phyloP scores from a whole-genome alignment of 2,113 vertebrate species.

The Rhipidura dahli region DNA sequence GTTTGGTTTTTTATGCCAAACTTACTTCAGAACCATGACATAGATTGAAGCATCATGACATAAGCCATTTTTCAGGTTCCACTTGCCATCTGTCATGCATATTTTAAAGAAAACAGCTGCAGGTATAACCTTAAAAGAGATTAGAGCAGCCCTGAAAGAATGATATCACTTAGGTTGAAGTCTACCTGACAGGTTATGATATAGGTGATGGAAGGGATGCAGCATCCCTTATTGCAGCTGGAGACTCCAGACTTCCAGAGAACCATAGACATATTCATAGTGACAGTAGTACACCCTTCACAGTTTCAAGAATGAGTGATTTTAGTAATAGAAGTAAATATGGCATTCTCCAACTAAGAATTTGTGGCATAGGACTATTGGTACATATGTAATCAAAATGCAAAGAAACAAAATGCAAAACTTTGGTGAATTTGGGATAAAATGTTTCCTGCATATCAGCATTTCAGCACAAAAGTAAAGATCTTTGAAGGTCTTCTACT shows the following conservation, averaged over 20 bases:
- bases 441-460: not conserved
- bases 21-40: not conserved
- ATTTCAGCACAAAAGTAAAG: not conserved
- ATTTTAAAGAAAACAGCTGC: not conserved
- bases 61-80: not conserved
- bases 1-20: not conserved
- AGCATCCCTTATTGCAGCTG: not conserved
- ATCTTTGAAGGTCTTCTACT: not conserved
- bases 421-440: not conserved
- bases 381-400: not conserved
- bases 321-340: not conserved
- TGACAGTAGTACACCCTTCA: not conserved
- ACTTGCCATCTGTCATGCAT: not conserved
- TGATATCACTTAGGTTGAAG: accelerated
- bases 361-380: not conserved
- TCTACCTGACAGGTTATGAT: not conserved
- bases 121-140: not conserved
- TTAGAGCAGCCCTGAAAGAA: not conserved
- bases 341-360: not conserved
- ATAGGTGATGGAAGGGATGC: not conserved
- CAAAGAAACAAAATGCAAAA: not conserved
- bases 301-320: not conserved
- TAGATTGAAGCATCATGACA: not conserved
- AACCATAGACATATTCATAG: not conserved
- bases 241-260: not conserved